Conservation (phyloP, 1,140 invertebrate species). For the Drosophila bifasciata region DNA sequence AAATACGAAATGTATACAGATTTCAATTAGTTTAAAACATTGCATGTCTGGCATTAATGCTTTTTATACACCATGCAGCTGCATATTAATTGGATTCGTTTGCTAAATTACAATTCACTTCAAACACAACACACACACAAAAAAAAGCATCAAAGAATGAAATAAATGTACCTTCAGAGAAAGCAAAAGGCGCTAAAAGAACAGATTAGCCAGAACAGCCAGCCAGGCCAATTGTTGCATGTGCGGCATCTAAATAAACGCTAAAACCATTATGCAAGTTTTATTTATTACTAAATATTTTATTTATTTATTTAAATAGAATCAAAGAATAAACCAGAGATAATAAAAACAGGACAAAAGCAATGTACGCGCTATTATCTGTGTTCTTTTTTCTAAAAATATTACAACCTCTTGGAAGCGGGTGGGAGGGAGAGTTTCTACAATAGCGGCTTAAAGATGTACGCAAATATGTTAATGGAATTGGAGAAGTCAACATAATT, state of each 20-base stretch:
- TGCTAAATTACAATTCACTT: conserved; percentile 40
- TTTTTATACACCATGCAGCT: conserved; percentile 50
- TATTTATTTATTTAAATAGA: conserved; percentile 83
- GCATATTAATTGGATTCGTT: conserved; percentile 32
- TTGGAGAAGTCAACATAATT: conserved; percentile 26
- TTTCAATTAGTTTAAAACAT: conserved; percentile 62
- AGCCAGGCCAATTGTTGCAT: conserved; percentile 37
- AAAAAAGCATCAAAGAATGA: conserved; percentile 45
- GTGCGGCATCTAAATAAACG: conserved; percentile 59
- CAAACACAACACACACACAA: background rate
- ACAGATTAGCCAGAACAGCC: conserved; percentile 21
- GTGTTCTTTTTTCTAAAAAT: conserved; percentile 38
- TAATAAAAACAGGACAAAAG: conserved; percentile 76
- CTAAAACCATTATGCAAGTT: conserved; percentile 68
- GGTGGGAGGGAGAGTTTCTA: background rate
- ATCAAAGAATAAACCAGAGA: conserved; percentile 79
- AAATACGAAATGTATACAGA: conserved; percentile 58
- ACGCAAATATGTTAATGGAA: conserved; percentile 44
- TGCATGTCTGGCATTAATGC: conserved; percentile 56
- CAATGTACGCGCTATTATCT: conserved; percentile 25
- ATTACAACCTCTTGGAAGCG: conserved; percentile 15
- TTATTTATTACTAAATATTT: conserved; percentile 83
- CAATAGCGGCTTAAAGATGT: conserved; percentile 16
- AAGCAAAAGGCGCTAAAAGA: conserved; percentile 51
- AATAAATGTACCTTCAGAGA: conserved; percentile 50